phyloP scores from a whole-genome alignment of 2,888 invertebrate species.

The Poecilus cupreus region DNA sequence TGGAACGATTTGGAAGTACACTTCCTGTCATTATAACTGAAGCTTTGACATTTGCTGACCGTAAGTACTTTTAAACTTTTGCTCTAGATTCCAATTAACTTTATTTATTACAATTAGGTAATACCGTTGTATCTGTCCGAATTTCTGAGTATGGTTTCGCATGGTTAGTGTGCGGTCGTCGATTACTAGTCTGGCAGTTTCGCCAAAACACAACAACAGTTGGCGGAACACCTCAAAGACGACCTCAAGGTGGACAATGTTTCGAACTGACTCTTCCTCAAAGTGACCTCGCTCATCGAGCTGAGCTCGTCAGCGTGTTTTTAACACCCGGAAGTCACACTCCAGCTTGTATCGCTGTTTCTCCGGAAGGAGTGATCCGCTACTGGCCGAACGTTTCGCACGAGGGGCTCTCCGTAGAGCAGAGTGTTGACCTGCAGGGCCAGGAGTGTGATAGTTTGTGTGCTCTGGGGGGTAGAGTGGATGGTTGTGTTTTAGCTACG shows the following conservation, averaged over 20 bases:
- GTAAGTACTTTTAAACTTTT: conserved; percentile 71
- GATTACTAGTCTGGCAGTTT: conserved; percentile 90
- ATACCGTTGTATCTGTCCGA: conserved; percentile 73
- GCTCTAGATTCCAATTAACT: background rate
- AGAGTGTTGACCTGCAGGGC: conserved; percentile 87
- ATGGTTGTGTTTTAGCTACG: conserved; percentile 90
- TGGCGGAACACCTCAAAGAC: conserved; percentile 72
- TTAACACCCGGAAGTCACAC: conserved; percentile 76
- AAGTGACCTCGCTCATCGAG: conserved; percentile 93
- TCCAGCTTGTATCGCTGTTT: conserved; percentile 92
- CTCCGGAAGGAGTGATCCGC: conserved; percentile 92
- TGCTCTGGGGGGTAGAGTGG: conserved; percentile 70
- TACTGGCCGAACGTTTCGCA: conserved; percentile 95
- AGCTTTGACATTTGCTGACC: conserved; percentile 86
- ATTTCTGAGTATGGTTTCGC: conserved; percentile 75
- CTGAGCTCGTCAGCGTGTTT: conserved; percentile 87
- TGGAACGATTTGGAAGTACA: conserved; percentile 88
- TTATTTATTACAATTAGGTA: conserved; percentile 64
- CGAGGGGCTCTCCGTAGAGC: conserved; percentile 89
- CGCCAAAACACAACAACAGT: conserved; percentile 70
- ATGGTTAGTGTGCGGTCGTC: conserved; percentile 86
- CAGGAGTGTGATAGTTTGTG: conserved; percentile 89
- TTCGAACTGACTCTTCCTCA: conserved; percentile 92
- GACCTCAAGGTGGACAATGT: conserved; percentile 76
- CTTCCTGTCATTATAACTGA: conserved; percentile 93